Conservation (phyloP, 2,888 invertebrate species). For the Dysmachus trigonus region DNA sequence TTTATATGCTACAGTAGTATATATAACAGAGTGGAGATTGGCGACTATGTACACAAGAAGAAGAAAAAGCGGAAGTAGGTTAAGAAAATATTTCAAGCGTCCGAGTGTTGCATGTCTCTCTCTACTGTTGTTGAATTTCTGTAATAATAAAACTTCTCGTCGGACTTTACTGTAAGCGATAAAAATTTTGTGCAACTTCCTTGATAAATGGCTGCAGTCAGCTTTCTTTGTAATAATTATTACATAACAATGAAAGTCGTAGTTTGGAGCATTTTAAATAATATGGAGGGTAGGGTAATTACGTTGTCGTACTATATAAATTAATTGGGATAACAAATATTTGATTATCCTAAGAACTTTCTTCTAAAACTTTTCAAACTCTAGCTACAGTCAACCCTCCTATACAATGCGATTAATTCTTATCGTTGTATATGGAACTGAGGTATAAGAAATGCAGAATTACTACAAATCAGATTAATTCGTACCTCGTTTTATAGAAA, state of each 20-base stretch:
- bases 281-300: not conserved
- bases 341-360: no score
- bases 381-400: no score
- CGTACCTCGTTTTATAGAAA: no score
- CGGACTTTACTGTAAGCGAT: not conserved
- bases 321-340: no score
- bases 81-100: conserved; percentile 22
- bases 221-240: not conserved
- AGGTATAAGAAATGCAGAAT: no score
- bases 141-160: not conserved
- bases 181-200: not conserved
- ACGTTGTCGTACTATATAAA: no score
- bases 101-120: conserved; percentile 14
- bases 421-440: no score
- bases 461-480: no score
- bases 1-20: not conserved
- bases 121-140: not conserved
- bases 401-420: no score
- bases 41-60: not conserved
- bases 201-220: not conserved
- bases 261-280: not conserved
- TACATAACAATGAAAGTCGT: not conserved
- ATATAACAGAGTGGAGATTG: not conserved
- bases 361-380: no score
- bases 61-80: conserved; percentile 22